Percentiles rank a stretch among this genome's conserved stretches.
Evolutionary conservation across 1,140 invertebrate species (phyloP).

Genomic region (Nomia melanderi): DNA sequence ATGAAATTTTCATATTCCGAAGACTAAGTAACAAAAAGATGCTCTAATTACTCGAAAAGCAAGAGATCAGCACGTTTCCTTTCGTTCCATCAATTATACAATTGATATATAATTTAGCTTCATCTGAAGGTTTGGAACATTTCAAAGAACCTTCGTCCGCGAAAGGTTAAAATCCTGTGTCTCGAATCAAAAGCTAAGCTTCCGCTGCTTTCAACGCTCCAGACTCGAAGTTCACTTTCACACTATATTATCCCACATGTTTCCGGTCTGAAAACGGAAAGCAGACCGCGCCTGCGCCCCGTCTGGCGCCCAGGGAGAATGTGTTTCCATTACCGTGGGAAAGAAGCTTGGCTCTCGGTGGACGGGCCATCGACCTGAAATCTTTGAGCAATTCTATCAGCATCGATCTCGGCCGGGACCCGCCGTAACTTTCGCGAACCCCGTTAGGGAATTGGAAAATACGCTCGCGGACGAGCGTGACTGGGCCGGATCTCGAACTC

Average conservation of each 20-base stretch:
- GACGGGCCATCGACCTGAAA: slow-evolving; percentile 26
- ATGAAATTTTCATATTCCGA: too few relatives aligned
- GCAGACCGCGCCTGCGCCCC: not conserved
- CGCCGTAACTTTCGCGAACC: slow-evolving; percentile 26
- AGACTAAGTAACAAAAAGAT: too few relatives aligned
- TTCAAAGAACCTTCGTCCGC: too few relatives aligned
- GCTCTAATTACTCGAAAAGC: too few relatives aligned
- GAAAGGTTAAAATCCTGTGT: too few relatives aligned
- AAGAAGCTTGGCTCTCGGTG: not conserved
- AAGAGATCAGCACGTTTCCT: too few relatives aligned
- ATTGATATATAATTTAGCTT: too few relatives aligned
- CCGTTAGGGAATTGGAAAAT: slow-evolving; percentile 43
- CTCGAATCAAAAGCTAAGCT: too few relatives aligned
- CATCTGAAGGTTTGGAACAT: too few relatives aligned
- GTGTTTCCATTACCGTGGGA: slow-evolving; percentile 21
- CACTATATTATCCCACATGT: slow-evolving; percentile 26
- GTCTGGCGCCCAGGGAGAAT: slow-evolving; percentile 3
- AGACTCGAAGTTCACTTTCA: not conserved
- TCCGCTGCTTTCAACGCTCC: too few relatives aligned
- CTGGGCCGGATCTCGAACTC: not conserved
- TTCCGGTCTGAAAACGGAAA: slow-evolving; percentile 8
- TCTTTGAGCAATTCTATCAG: slow-evolving; percentile 40
- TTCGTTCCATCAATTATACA: too few relatives aligned
- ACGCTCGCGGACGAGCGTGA: not conserved
- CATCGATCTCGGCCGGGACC: slow-evolving; percentile 11